Percentiles rank a stretch among this genome's conserved stretches.
These are phyloP conservation scores for Sus cebifrons DNA, from an alignment of 2,797 vertebrate species.

Conservation along the genomic window DNA sequence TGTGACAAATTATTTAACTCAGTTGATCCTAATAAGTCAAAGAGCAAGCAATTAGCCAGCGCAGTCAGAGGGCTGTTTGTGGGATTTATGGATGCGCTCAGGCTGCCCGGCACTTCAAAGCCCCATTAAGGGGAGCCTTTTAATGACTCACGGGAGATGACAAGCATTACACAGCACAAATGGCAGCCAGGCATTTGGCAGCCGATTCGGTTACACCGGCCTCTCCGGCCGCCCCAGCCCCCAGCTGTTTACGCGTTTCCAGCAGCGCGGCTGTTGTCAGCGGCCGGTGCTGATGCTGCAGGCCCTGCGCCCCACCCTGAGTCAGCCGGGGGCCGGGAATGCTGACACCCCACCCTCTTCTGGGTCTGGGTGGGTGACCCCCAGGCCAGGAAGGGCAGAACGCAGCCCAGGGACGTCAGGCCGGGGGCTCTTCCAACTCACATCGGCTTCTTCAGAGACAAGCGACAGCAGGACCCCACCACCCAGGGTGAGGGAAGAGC, in stretches of 20 bases:
- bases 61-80: slow-evolving; percentile 94
- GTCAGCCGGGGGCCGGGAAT: not conserved
- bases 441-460: not conserved
- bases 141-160: slow-evolving; percentile 95
- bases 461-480: not conserved
- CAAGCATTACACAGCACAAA: slow-evolving; percentile 95
- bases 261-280: slow-evolving; percentile 70
- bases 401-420: fast-evolving
- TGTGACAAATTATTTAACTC: slow-evolving; percentile 99
- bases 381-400: not conserved
- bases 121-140: slow-evolving; percentile 91
- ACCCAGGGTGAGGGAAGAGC: not conserved
- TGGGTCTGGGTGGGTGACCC: not conserved
- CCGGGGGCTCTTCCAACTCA: not conserved
- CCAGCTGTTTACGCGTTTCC: slow-evolving; percentile 89
- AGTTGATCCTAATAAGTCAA: slow-evolving; percentile 97
- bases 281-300: not conserved
- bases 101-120: slow-evolving; percentile 96
- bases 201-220: slow-evolving; percentile 85
- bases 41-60: slow-evolving; percentile 99
- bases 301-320: not conserved
- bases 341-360: not conserved
- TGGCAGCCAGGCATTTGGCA: slow-evolving; percentile 93
- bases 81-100: slow-evolving; percentile 96
- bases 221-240: slow-evolving; percentile 58